Evolutionary conservation across 2,797 vertebrate species (phyloP).

Genomic region (Semotilus atromaculatus): DNA sequence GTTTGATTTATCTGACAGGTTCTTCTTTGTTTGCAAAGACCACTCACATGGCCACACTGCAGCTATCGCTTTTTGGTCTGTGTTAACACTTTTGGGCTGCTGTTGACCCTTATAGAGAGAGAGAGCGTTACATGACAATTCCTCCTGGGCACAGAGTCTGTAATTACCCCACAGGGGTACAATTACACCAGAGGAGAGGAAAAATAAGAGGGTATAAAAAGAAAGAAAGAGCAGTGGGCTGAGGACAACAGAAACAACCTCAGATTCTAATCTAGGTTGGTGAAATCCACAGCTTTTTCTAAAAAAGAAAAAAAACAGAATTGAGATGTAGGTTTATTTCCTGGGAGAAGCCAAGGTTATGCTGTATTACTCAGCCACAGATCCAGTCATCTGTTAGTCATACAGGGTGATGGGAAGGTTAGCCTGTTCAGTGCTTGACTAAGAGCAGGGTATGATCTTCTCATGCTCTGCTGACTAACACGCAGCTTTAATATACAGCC

Average conservation of each 20-base stretch:
- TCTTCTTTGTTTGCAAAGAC: background rate
- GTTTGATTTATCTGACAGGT: conserved; percentile 13
- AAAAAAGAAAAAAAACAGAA: conserved; percentile 2
- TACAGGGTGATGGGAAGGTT: conserved; percentile 32
- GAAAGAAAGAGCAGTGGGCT: background rate
- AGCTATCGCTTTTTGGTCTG: background rate
- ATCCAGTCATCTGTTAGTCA: conserved; percentile 48
- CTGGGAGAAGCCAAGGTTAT: conserved; percentile 17
- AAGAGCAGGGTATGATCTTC: conserved; percentile 23
- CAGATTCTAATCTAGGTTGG: background rate
- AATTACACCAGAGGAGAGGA: conserved; percentile 5
- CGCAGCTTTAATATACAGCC: background rate
- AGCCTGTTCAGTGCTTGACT: conserved; percentile 9
- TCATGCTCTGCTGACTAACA: conserved; percentile 18
- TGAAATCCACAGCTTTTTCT: conserved; percentile 9
- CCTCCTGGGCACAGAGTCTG: conserved; percentile 5
- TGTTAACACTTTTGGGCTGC: background rate
- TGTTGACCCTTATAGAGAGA: conserved; percentile 19
- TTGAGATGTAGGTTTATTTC: conserved; percentile 39
- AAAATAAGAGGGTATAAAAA: conserved; percentile 20
- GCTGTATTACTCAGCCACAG: conserved; percentile 43
- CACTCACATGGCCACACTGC: background rate
- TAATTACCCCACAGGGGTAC: conserved; percentile 46
- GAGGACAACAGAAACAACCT: background rate
- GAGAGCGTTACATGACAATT: background rate